Base-by-base conservation (phyloP, 2,797 vertebrate genomes). In the Borostomias antarcticus region DNA sequence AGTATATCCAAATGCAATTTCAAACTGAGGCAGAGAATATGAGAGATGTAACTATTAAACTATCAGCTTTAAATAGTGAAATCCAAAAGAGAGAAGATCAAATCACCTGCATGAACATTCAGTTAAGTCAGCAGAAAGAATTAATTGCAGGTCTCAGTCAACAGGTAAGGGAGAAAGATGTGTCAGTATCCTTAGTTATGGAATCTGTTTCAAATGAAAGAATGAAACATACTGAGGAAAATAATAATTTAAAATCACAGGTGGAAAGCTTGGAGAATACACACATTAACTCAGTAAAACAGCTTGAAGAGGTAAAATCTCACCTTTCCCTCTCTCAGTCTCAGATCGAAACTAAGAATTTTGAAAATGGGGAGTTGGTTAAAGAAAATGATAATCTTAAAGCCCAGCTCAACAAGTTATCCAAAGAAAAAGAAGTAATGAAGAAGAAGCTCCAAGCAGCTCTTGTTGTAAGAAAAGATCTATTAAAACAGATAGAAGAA, bases 361-460 rank as follows among this genome's bases (percentile, higher is more conserved):
- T 65, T 13, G 84, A 82, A 37, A 81, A 84, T 50, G 77, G 88
- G 37, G 75, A 83, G 57, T 80, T 95, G 57, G 5, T 77, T 17
- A 85, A 76, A 40, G 87, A 89, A 59, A 93, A 88, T 0, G 83
- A 85, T 1, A 75, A 90, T 30, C 64, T 92, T 5, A 88, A 86
- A 80, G 17, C 57, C 1, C 86, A 91, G 28, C 60, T 93, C 1
- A 73, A 81, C 23, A 90, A 88, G 62, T 51, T 89, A 9, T 75
- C 74, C 0, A 94, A 94, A 84, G 95, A 96, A 63, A 95, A 92
- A 79, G 95, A 96, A 1, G 87, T 81, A 0, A 33, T 90, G 19
- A 96, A 91, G 82, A 95, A 93, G 82, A 97, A 96, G 67, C 91
- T 96, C 51, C 94, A 96, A 62, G 95, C 93, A 2, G 93, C 92